Base-by-base conservation (phyloP, 2,888 invertebrate genomes). In the Merodon equestris region DNA sequence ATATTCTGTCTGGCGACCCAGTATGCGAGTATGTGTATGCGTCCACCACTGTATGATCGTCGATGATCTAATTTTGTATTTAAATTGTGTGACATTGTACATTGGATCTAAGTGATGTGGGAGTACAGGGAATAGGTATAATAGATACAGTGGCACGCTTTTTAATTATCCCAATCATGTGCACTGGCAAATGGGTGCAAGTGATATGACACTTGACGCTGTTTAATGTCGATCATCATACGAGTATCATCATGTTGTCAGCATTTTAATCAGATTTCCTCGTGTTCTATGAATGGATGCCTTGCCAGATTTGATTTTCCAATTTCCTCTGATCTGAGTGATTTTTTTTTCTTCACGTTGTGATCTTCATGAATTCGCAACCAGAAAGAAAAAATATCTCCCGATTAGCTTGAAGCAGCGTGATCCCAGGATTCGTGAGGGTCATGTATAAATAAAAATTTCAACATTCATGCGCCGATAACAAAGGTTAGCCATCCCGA, bases 391-490 rank as follows among this genome's bases (percentile, higher is more conserved):
- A 53, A 36, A n/a, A 14, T 3, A 45, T 54, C 38, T 56, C n/a
- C 48, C 56, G 71, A 71, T 71, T 63, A 71, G 54, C 42, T 70
- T 27, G 13, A 42, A 19, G 60, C 70, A 36, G 51, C n/a, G n/a
- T n/a, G n/a, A n/a, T n/a, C n/a, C 54, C 60, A 61, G 56, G 61
- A 63, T 63, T 36, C 54, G 71, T 54, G 50, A 17, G 56, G 71
- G 71, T 71, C 71, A 63, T 5, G 14, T 48, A 61, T 60, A 70
- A 70, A 70, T 70, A 70, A 60, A 54, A 47, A 14, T 42, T 18
- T 34, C 53, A 12, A 18, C 47, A 70, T 19, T 50, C 10, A 18
- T n/a, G 5, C 9, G n/a, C 56, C 48, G 71, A 71, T 71, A 71
- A 71, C 56, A 63, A 19, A 71, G 71, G 61, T 71, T 42, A 61